Percentiles rank a stretch among this genome's conserved stretches.
Conservation (phyloP, 1,140 invertebrate species). For the Cecropterus lyciades region DNA sequence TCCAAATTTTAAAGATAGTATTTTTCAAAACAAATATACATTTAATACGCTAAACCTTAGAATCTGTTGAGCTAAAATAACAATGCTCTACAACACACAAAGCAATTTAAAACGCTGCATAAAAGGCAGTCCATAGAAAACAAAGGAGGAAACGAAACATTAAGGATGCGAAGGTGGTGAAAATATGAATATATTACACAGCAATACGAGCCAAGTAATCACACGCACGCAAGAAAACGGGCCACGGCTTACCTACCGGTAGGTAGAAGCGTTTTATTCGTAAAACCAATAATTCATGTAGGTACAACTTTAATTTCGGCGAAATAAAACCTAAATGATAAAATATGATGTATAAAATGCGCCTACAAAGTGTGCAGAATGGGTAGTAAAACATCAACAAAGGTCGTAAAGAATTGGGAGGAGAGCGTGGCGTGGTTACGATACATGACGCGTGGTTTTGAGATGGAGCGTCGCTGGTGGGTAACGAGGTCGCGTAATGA, state of each 20-base stretch:
- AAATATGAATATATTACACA: slow-evolving; percentile 82
- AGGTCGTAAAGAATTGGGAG: slow-evolving; percentile 33
- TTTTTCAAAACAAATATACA: slow-evolving; percentile 7
- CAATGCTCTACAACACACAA: slow-evolving; percentile 35
- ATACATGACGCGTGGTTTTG: slow-evolving; percentile 33
- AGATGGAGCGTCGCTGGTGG: slow-evolving; percentile 41
- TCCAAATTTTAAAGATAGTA: slow-evolving; percentile 8
- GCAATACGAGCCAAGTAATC: slow-evolving; percentile 71
- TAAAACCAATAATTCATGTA: slow-evolving; percentile 80
- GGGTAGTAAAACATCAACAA: slow-evolving; percentile 35
- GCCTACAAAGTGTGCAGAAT: slow-evolving; percentile 26
- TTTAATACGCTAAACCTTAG: slow-evolving; percentile 18
- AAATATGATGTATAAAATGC: slow-evolving; percentile 42
- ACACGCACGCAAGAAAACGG: slow-evolving; percentile 74
- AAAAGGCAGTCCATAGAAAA: slow-evolving; percentile 46
- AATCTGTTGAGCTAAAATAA: slow-evolving; percentile 35
- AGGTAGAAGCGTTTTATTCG: slow-evolving; percentile 59
- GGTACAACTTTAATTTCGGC: slow-evolving; percentile 72
- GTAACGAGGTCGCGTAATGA: slow-evolving; percentile 64
- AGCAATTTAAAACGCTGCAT: slow-evolving; percentile 41
- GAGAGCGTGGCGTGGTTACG: slow-evolving; percentile 8
- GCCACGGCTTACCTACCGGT: slow-evolving; percentile 53
- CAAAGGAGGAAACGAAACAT: slow-evolving; percentile 69
- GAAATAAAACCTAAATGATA: slow-evolving; percentile 57
- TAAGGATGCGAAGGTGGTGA: slow-evolving; percentile 78